phyloP scores from a whole-genome alignment of 2,888 invertebrate species.

The Encarsia formosa region DNA sequence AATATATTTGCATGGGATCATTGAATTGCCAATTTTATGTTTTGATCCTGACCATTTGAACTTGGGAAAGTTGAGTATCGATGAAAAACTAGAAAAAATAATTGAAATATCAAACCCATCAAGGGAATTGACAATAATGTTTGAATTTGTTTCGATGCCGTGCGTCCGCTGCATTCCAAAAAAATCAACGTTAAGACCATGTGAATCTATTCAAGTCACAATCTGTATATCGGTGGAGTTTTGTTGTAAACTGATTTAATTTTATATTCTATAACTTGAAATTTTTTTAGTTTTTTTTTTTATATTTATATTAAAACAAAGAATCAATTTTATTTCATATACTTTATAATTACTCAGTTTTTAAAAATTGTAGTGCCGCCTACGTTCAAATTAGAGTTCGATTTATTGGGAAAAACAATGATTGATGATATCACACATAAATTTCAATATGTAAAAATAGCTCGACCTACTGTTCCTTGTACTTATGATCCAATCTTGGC shows the following conservation, averaged over 20 bases:
- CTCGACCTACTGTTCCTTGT: too few relatives aligned
- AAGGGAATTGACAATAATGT: constrained; percentile 46
- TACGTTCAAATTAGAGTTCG: too few relatives aligned
- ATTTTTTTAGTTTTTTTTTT: neutral
- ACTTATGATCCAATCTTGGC: too few relatives aligned
- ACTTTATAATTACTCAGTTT: too few relatives aligned
- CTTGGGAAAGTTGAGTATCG: constrained; percentile 52
- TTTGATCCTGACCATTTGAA: constrained; percentile 53
- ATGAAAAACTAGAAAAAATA: constrained; percentile 46
- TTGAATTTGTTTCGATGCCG: constrained; percentile 49
- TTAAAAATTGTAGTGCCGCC: too few relatives aligned
- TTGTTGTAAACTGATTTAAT: constrained; percentile 29
- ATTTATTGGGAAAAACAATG: too few relatives aligned
- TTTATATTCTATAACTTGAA: neutral
- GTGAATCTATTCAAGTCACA: constrained; percentile 41
- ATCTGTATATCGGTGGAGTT: constrained; percentile 30
- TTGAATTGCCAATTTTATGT: constrained; percentile 53
- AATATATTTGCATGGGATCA: constrained; percentile 58
- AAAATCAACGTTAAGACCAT: constrained; percentile 48
- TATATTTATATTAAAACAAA: neutral
- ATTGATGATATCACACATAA: too few relatives aligned
- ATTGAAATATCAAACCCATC: constrained; percentile 54
- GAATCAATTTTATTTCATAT: neutral
- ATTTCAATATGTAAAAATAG: too few relatives aligned
- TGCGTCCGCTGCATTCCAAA: constrained; percentile 52